Base-by-base conservation (phyloP, 2,113 vertebrate species). In the Urocolius indicus region DNA sequence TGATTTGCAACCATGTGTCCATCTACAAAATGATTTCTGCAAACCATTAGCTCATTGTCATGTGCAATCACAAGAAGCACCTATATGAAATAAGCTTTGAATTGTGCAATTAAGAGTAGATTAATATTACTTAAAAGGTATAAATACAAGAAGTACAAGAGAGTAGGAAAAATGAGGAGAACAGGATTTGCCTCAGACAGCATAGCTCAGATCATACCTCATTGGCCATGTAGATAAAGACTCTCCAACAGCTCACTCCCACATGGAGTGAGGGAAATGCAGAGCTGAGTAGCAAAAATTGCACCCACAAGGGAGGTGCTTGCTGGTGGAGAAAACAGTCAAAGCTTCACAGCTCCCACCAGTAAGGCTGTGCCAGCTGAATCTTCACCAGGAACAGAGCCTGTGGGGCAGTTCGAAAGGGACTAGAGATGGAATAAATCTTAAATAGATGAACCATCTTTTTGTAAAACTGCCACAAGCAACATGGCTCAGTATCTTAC, bases 191-290 rank as follows among this genome's bases (percentile, higher is more conserved):
- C 24, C 32, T 13, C n/a, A 16, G 48, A 21, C 8, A 68, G 27
- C 38, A 77, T 43, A 26, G 27, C 24, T 77, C n/a, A 87, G 24
- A 71, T 30, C 18, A 14, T 5, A 18, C 34, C 21, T 67, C 22
- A 19, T 14, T 62, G 22, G 16, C 23, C 30, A 8, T 7, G 18
- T 5, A 15, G 22, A 34, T 52, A 9, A 90, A 65, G 67, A 59
- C 17, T 41, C 46, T 86, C 27, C 51, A 62, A 23, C 52, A 80
- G 15, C 13, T 83, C 62, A 15, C 7, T 71, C 55, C 45, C 26
- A 29, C 19, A 10, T 2, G 24, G 34, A 84, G 27, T 0, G 1
- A 80, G 22, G 57, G 52, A 46, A 72, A 59, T 0, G 6, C 22
- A 24, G 48, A 51, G 17, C 22, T 29, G 38, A 68, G 41, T 15